Evolutionary conservation across 2,888 invertebrate genomes (phyloP).

Genomic region (Sthenelais limicola): DNA sequence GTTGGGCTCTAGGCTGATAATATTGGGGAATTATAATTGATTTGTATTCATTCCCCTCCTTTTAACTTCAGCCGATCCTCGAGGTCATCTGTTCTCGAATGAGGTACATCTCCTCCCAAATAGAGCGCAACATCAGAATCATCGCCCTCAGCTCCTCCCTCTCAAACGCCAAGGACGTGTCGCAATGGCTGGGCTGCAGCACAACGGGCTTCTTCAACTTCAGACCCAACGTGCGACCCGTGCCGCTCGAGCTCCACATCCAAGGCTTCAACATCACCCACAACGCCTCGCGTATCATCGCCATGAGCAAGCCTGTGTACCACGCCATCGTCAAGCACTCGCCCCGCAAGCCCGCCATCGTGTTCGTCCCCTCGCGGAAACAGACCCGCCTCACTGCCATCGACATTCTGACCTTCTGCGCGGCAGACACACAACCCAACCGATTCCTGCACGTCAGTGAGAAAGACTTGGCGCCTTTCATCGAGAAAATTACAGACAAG

Average conservation of each 20-base stretch:
- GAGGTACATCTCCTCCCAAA: constrained; percentile 95
- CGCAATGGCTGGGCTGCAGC: constrained; percentile 96
- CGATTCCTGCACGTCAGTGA: constrained; percentile 87
- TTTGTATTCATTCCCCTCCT: not conserved
- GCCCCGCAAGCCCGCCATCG: constrained; percentile 68
- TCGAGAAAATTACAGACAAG: constrained; percentile 90
- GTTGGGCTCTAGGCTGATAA: not conserved
- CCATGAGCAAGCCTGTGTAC: constrained; percentile 98
- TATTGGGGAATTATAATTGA: not conserved
- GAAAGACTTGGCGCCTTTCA: constrained; percentile 89
- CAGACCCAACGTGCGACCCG: constrained; percentile 96
- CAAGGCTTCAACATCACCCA: constrained; percentile 98
- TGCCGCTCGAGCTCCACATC: constrained; percentile 93
- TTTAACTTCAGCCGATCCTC: constrained; percentile 81
- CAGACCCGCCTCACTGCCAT: constrained; percentile 95
- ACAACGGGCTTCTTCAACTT: constrained; percentile 97
- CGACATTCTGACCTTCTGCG: constrained; percentile 93
- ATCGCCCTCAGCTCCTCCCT: constrained; percentile 94
- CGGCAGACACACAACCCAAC: constrained; percentile 88
- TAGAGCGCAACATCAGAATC: constrained; percentile 85
- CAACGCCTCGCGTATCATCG: constrained; percentile 93
- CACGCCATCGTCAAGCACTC: constrained; percentile 83
- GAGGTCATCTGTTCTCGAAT: constrained; percentile 92
- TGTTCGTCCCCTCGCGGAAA: constrained; percentile 80
- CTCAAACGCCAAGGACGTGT: constrained; percentile 94